Conservation (phyloP, 2,113 vertebrate genomes). For the Pteruthius melanotis region DNA sequence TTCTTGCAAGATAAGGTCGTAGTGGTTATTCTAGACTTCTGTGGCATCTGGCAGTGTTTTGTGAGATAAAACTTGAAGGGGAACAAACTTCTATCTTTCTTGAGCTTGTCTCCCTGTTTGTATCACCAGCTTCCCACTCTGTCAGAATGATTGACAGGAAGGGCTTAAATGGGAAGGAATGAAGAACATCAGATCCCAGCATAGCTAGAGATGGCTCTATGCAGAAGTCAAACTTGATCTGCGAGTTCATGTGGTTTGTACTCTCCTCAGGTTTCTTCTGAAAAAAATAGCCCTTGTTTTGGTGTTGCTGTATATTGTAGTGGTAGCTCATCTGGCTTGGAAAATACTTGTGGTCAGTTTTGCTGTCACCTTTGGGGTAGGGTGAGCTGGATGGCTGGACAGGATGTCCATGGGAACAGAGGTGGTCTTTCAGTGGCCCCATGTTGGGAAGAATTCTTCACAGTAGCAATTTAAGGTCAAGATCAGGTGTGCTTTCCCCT, state of each 20-base stretch:
- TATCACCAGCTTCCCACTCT: constrained; percentile 24
- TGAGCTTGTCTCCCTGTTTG: constrained; percentile 2
- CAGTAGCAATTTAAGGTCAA: background rate
- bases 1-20: background rate
- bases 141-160: constrained; percentile 27
- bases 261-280: background rate
- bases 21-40: background rate
- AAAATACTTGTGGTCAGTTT: background rate
- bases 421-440: background rate
- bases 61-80: background rate
- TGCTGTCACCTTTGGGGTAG: background rate
- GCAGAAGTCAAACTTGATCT: background rate
- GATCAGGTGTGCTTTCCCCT: background rate
- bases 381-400: background rate
- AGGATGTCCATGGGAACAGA: background rate
- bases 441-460: background rate
- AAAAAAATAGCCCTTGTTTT: background rate
- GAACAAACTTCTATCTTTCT: background rate
- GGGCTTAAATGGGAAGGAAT: background rate
- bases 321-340: background rate
- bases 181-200: background rate
- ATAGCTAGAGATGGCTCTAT: background rate
- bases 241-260: background rate
- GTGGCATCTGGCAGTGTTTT: background rate
- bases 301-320: background rate